Evolutionary conservation across 2,797 vertebrate species (phyloP).

Genomic region (Antennarius maculatus): DNA sequence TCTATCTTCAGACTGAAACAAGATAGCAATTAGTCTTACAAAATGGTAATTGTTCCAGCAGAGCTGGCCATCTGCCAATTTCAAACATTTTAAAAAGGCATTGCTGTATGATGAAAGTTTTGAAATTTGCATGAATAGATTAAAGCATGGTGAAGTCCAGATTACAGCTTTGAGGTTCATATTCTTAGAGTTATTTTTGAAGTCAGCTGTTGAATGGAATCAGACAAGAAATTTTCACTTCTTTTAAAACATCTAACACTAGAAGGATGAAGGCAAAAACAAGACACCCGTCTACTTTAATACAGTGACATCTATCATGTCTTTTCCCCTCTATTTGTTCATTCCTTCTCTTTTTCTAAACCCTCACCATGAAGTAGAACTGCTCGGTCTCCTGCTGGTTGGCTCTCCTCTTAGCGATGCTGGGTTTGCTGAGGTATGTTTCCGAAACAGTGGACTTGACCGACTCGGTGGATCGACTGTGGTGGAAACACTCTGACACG

Average conservation of each 20-base stretch:
- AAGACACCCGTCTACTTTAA: constrained; percentile 10
- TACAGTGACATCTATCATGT: not conserved
- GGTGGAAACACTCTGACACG: constrained; percentile 98
- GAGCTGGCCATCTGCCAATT: constrained; percentile 13
- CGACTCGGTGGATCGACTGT: constrained; percentile 97
- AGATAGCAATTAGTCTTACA: constrained; percentile 34
- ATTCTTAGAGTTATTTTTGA: not conserved
- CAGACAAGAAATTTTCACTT: not conserved
- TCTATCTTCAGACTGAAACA: constrained; percentile 60
- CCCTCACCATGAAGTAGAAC: constrained; percentile 96
- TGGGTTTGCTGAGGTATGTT: constrained; percentile 97
- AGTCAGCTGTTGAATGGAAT: constrained; percentile 3
- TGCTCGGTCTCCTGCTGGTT: constrained; percentile 99
- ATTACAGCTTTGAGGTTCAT: constrained; percentile 12
- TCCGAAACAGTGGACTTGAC: constrained; percentile 97
- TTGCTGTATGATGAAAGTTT: constrained; percentile 13
- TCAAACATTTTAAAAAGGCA: constrained; percentile 24
- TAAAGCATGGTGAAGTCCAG: constrained; percentile 14
- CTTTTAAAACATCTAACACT: not conserved
- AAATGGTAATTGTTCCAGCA: constrained; percentile 26
- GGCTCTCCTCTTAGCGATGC: constrained; percentile 96
- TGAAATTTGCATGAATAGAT: constrained; percentile 7
- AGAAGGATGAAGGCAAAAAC: not conserved
- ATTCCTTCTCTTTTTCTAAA: not conserved
- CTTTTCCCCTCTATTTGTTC: not conserved